A percentile compares a stretch with the other conserved stretches of the same genome.
These are phyloP conservation scores for Dicyrtomina minuta DNA, from an alignment of 2,888 invertebrate genomes.

Conservation along the genomic window DNA sequence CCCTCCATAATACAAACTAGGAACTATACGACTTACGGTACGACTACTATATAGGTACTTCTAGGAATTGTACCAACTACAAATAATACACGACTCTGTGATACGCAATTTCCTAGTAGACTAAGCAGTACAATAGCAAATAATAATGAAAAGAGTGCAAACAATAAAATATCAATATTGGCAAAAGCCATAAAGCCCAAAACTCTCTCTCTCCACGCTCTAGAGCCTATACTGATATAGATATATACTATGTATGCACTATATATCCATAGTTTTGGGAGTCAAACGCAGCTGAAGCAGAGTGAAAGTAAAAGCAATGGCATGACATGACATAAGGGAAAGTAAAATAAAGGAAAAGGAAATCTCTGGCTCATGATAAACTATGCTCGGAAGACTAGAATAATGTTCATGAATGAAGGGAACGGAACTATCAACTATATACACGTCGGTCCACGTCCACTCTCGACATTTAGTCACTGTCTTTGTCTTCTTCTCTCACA, in stretches of 20 bases:
- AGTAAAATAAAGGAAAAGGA: background rate
- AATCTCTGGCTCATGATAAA: background rate
- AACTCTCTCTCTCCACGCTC: background rate
- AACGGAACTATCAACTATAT: too few species aligned
- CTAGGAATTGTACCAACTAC: too few species aligned
- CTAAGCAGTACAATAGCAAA: too few species aligned
- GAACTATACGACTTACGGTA: too few species aligned
- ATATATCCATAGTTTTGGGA: background rate
- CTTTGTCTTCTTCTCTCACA: background rate
- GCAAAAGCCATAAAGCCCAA: background rate
- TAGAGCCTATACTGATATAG: background rate
- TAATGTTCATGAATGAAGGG: too few species aligned
- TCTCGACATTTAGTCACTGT: background rate
- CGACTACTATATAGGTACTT: too few species aligned
- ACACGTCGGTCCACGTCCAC: too few species aligned
- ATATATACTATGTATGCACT: background rate
- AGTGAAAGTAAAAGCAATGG: background rate
- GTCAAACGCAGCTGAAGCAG: background rate
- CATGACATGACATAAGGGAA: background rate
- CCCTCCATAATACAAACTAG: too few species aligned
- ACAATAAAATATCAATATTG: background rate
- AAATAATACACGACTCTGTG: too few species aligned
- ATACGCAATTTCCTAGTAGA: too few species aligned
- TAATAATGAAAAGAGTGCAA: too few species aligned
- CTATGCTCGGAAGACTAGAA: constrained; percentile 11